Conservation (phyloP, 1,140 invertebrate species). For the Campoletis sonorensis region DNA sequence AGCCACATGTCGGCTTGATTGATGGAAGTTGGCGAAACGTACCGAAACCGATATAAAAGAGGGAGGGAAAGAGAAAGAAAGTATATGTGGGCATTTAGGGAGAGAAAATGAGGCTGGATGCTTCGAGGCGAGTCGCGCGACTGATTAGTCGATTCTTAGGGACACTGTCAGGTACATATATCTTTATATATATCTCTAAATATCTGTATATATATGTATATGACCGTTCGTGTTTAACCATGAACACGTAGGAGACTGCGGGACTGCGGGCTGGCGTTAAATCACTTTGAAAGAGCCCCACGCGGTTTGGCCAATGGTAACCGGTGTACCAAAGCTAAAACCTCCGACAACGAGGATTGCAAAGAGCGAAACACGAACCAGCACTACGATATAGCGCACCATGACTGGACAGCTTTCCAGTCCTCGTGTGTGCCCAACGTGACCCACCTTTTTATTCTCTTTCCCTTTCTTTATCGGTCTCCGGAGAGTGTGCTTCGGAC, state of each 20-base stretch:
- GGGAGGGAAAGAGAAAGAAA: not conserved
- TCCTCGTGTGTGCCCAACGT: slow-evolving; percentile 21
- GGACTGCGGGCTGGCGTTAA: slow-evolving; percentile 29
- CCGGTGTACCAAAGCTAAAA: slow-evolving; percentile 25
- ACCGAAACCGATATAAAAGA: not conserved
- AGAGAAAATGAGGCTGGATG: slow-evolving; percentile 26
- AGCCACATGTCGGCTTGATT: not conserved
- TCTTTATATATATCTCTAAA: too few relatives aligned
- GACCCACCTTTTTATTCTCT: slow-evolving; percentile 27
- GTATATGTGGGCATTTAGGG: not conserved
- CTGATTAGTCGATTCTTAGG: slow-evolving; percentile 53
- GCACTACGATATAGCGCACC: not conserved
- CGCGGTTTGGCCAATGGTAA: slow-evolving; percentile 29
- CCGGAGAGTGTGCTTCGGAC: slow-evolving; percentile 39
- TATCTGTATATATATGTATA: not conserved
- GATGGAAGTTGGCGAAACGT: slow-evolving; percentile 17
- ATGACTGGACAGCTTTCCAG: slow-evolving; percentile 4
- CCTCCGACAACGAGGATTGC: slow-evolving; percentile 25
- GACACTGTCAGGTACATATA: slow-evolving; percentile 14
- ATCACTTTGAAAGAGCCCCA: slow-evolving; percentile 44
- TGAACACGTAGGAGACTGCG: not conserved
- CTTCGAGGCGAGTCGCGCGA: slow-evolving; percentile 29
- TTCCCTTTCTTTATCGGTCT: slow-evolving; percentile 47
- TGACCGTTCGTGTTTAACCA: slow-evolving; percentile 7
- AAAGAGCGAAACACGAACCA: slow-evolving; percentile 23